phyloP scores from a whole-genome alignment of 2,888 invertebrate species.

The Antitype chi region DNA sequence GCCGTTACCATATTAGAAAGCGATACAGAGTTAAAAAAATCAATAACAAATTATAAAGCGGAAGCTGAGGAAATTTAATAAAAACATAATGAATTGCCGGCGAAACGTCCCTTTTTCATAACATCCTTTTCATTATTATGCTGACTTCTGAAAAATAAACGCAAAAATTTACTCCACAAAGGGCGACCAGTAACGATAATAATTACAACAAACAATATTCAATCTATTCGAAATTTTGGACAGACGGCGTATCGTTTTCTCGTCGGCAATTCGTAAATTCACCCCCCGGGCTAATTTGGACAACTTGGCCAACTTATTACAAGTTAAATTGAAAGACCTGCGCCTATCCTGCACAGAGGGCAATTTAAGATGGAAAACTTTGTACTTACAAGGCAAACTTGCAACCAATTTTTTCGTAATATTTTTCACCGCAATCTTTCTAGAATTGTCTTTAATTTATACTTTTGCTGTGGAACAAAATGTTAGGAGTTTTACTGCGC shows the following conservation, averaged over 20 bases:
- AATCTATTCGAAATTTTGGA: slow-evolving; percentile 58
- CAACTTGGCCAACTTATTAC: slow-evolving; percentile 81
- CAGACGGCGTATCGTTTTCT: slow-evolving; percentile 60
- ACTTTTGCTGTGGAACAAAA: slow-evolving; percentile 57
- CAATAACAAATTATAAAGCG: background rate
- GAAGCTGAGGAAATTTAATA: background rate
- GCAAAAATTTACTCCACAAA: background rate
- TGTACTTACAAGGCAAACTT: slow-evolving; percentile 61
- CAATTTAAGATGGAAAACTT: slow-evolving; percentile 71
- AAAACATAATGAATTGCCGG: background rate
- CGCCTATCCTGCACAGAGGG: slow-evolving; percentile 69
- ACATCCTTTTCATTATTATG: slow-evolving; percentile 4
- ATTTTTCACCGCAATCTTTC: slow-evolving; percentile 66
- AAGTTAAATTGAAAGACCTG: slow-evolving; percentile 86
- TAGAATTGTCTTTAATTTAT: slow-evolving; percentile 67
- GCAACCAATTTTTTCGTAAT: slow-evolving; percentile 62
- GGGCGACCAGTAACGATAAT: slow-evolving; percentile 12
- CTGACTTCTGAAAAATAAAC: background rate
- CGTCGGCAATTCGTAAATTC: slow-evolving; percentile 69
- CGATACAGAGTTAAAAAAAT: background rate
- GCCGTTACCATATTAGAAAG: background rate
- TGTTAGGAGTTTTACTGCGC: slow-evolving; percentile 38
- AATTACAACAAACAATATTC: slow-evolving; percentile 43
- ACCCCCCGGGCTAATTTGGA: slow-evolving; percentile 78
- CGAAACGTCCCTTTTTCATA: background rate